A percentile compares a stretch with the other conserved stretches of the same genome.
phyloP scores from a whole-genome alignment of 2,888 invertebrate species.

The Iselma pallidipennis region DNA sequence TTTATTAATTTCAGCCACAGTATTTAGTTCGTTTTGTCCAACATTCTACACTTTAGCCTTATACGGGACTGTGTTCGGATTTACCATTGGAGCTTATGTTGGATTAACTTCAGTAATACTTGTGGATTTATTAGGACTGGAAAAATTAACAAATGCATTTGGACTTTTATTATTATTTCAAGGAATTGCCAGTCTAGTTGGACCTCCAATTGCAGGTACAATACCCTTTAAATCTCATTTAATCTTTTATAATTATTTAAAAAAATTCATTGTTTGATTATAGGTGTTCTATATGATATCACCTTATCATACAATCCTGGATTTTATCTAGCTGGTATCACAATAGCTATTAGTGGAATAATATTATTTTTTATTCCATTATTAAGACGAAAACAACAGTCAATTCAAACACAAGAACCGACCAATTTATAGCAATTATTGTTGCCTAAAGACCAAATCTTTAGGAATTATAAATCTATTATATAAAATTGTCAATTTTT shows the following conservation, averaged over 20 bases:
- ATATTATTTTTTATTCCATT: conserved; percentile 85
- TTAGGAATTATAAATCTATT: conserved; percentile 3
- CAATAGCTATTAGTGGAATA: conserved; percentile 84
- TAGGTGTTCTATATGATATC: conserved; percentile 83
- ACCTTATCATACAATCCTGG: conserved; percentile 80
- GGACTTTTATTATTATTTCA: conserved; percentile 91
- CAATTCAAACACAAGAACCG: conserved; percentile 24
- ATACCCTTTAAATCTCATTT: conserved; percentile 12
- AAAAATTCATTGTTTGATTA: conserved; percentile 38
- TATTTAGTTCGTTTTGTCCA: conserved; percentile 74
- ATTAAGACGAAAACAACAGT: conserved; percentile 60
- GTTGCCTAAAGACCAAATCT: background rate
- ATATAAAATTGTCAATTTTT: conserved; percentile 2
- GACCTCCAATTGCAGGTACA: conserved; percentile 91
- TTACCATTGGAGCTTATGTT: conserved; percentile 93
- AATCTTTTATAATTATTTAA: conserved; percentile 6
- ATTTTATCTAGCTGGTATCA: conserved; percentile 84
- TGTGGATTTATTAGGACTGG: conserved; percentile 91
- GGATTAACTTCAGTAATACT: conserved; percentile 95
- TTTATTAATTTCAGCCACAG: conserved; percentile 66
- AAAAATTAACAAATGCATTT: conserved; percentile 91
- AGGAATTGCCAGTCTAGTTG: conserved; percentile 90
- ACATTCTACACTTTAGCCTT: conserved; percentile 74
- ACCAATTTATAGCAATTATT: conserved; percentile 47
- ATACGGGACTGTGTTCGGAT: conserved; percentile 83